phyloP scores from a whole-genome alignment of 2,113 vertebrate genomes.

The Barnardius zonarius region DNA sequence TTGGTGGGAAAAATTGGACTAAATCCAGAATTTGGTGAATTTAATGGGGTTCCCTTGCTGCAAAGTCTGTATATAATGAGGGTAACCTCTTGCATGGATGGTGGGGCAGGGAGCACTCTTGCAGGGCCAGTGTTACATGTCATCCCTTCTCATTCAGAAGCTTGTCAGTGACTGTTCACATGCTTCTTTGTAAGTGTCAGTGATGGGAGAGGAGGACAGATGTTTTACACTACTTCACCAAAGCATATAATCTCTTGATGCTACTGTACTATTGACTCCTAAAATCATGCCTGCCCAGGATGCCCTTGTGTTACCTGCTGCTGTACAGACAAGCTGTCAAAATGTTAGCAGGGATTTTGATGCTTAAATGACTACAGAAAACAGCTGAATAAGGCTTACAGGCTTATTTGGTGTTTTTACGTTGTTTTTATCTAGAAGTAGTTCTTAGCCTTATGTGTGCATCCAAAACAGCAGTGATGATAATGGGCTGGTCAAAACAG shows the following conservation, averaged over 20 bases:
- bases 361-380: background rate
- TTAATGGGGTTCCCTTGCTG: rapidly evolving
- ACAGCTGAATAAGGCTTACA: background rate
- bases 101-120: rapidly evolving
- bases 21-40: background rate
- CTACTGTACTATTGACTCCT: background rate
- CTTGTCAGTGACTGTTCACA: background rate
- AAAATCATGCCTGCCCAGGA: background rate
- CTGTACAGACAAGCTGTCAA: slow-evolving; percentile 2
- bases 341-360: background rate
- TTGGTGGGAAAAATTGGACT: background rate
- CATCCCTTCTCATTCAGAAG: background rate
- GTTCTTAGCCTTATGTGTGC: background rate
- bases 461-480: background rate
- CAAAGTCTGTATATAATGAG: background rate
- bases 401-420: background rate
- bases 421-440: background rate
- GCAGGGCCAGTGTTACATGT: background rate
- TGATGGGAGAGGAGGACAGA: background rate
- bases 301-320: background rate
- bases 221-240: background rate
- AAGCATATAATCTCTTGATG: background rate
- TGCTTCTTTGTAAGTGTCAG: background rate
- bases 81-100: background rate
- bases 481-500: background rate